Evolutionary conservation across 2,113 vertebrate species (phyloP).

Genomic region (Halcyon senegalensis): DNA sequence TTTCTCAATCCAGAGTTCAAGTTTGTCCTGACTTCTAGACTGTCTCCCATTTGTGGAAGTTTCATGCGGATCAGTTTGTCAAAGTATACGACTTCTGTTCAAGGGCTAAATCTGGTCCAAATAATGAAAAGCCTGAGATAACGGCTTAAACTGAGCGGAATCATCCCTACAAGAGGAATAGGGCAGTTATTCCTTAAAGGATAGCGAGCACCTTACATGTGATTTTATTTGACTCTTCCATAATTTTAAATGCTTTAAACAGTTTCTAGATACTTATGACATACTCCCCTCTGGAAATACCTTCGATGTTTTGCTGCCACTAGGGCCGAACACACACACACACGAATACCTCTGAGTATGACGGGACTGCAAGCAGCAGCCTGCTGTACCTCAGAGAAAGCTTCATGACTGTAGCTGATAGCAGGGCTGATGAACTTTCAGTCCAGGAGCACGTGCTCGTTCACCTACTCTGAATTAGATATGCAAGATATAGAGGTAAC

Average conservation of each 20-base stretch:
- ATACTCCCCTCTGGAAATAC: background rate
- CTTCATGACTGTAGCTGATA: background rate
- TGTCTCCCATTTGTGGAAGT: background rate
- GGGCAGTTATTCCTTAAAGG: background rate
- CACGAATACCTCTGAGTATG: background rate
- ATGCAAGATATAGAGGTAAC: background rate
- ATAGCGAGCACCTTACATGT: background rate
- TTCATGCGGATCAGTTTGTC: background rate
- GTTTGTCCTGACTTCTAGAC: slow-evolving; percentile 49
- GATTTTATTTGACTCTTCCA: background rate
- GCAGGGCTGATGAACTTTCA: background rate
- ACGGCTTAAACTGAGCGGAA: background rate
- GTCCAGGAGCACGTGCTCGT: background rate
- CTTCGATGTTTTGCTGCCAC: background rate
- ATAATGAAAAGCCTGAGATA: background rate
- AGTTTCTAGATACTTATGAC: background rate
- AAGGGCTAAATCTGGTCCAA: background rate
- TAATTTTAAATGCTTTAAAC: background rate
- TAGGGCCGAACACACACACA: background rate
- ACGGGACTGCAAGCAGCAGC: background rate
- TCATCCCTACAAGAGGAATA: background rate
- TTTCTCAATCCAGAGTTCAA: slow-evolving; percentile 56
- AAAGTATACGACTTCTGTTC: background rate
- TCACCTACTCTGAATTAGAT: background rate
- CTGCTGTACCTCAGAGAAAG: background rate